These are phyloP conservation scores for Diadema setosum DNA, from an alignment of 35 echinoderm and acorn worm species.

Conservation along the genomic window DNA sequence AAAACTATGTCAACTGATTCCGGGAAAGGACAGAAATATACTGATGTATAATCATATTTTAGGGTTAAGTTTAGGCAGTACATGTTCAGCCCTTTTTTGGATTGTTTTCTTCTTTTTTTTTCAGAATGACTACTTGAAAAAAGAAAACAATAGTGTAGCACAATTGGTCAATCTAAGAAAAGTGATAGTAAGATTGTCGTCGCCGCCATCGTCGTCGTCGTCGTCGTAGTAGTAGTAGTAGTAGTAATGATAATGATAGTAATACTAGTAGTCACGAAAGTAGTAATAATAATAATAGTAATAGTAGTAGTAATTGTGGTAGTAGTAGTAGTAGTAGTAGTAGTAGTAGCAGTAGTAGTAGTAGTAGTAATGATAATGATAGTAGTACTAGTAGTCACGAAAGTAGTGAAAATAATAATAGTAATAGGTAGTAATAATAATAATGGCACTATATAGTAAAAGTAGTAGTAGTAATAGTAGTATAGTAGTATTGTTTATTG, in stretches of 20 bases:
- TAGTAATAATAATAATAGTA: background rate
- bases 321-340: background rate
- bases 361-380: background rate
- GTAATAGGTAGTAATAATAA: background rate
- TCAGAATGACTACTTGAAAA: no score
- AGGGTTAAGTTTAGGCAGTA: no score
- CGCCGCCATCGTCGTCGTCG: background rate
- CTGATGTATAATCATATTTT: no score
- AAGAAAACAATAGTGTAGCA: no score
- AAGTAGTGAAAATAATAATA: background rate
- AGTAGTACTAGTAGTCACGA: background rate
- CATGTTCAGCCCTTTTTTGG: no score
- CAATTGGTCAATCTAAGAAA: background rate
- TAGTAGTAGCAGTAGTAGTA: background rate
- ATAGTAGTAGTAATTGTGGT: background rate
- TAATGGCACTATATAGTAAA: background rate
- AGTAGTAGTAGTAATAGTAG: background rate
- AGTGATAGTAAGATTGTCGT: background rate
- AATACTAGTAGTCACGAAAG: background rate
- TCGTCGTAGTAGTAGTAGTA: background rate
- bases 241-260: background rate
- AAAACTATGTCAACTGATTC: no score
- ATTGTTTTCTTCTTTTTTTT: no score
- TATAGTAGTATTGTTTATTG: no score
- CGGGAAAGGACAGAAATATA: no score